These are phyloP conservation scores for Leptobrachium ailaonicum DNA, from an alignment of 2,113 vertebrate species.

Conservation along the genomic window DNA sequence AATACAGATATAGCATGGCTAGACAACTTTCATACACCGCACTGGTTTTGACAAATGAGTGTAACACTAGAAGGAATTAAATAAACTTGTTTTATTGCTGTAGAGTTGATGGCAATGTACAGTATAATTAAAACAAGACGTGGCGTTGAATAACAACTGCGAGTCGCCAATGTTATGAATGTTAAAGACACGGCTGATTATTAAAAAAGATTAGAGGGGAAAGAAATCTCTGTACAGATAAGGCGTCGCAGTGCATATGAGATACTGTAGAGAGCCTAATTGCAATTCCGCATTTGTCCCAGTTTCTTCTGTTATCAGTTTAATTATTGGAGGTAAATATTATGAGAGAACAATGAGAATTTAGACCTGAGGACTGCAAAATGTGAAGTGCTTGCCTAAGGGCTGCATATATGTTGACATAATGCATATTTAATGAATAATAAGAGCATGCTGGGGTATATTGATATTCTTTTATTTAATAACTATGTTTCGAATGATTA, in stretches of 20 bases:
- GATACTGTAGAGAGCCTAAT: neutral
- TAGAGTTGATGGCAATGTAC: neutral
- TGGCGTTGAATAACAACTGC: no score
- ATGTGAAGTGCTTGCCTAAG: neutral
- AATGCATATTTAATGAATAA: no score
- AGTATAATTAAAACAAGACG: neutral
- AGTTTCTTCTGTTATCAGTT: neutral
- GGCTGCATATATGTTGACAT: neutral
- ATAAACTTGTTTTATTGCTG: neutral
- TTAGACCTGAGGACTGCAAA: neutral
- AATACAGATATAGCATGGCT: slow-evolving; percentile 6
- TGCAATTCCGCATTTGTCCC: neutral
- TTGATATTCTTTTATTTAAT: no score
- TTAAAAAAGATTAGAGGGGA: neutral
- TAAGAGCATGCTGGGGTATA: no score
- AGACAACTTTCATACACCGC: neutral
- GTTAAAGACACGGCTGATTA: neutral
- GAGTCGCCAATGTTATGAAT: no score
- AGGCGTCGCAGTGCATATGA: neutral
- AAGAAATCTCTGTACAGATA: neutral
- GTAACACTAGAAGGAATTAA: neutral
- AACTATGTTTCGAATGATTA: no score
- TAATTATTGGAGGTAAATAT: slow-evolving; percentile 5
- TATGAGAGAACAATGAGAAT: neutral
- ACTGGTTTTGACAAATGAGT: slow-evolving; percentile 12